Percentiles rank a stretch among this genome's conserved stretches.
phyloP scores from a whole-genome alignment of 1,140 invertebrate species.

The Cyphomyrmex costatus region DNA sequence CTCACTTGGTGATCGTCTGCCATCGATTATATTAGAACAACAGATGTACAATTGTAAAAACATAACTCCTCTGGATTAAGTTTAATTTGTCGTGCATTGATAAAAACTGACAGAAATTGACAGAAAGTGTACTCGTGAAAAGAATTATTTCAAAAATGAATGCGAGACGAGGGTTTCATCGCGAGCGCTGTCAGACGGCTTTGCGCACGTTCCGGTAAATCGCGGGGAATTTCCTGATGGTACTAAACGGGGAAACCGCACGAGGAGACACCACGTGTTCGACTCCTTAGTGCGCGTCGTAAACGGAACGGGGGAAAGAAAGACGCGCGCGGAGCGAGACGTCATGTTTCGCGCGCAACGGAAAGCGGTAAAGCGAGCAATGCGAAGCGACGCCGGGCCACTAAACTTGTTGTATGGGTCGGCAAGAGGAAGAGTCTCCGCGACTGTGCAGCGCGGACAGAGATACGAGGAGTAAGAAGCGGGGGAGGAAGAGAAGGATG shows the following conservation, averaged over 20 bases:
- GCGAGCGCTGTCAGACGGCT: neutral
- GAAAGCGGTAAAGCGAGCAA: slow-evolving; percentile 76
- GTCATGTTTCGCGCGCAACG: slow-evolving; percentile 46
- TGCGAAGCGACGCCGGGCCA: slow-evolving; percentile 28
- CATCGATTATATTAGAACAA: neutral
- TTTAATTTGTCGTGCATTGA: neutral
- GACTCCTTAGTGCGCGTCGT: slow-evolving; percentile 66
- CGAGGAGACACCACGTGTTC: slow-evolving; percentile 69
- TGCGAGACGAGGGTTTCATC: neutral
- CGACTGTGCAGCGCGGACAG: slow-evolving; percentile 24
- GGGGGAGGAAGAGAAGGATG: slow-evolving; percentile 23
- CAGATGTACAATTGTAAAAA: neutral
- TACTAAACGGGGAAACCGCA: slow-evolving; percentile 26
- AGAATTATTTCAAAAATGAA: neutral
- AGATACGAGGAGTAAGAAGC: slow-evolving; percentile 55
- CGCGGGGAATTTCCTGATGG: slow-evolving; percentile 32
- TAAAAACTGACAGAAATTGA: too few relatives aligned
- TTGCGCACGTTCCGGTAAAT: slow-evolving; percentile 29
- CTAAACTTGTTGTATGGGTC: neutral
- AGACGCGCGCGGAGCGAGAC: slow-evolving; percentile 23
- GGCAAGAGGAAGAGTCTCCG: slow-evolving; percentile 33
- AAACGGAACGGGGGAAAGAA: slow-evolving; percentile 70
- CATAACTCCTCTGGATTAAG: too few relatives aligned
- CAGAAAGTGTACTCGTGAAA: neutral
- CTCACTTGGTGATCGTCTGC: neutral